phyloP scores from a whole-genome alignment of 2,113 vertebrate species.

The Paradisaea rubra region DNA sequence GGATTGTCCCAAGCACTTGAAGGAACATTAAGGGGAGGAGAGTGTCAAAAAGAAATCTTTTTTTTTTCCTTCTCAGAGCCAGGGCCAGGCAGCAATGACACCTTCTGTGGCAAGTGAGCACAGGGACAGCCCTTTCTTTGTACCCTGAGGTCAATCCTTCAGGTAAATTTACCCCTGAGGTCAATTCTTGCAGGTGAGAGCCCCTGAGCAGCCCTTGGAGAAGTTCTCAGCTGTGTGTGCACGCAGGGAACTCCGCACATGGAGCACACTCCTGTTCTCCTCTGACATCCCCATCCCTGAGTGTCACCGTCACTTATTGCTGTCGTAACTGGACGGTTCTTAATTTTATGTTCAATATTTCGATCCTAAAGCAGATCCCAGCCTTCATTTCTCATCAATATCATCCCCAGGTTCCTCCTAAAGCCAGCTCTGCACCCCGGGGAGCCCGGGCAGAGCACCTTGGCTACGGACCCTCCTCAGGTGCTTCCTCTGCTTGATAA shows the following conservation, averaged over 20 bases:
- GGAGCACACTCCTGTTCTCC: neutral
- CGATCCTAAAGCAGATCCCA: neutral
- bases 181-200: neutral
- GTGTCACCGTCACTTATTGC: neutral
- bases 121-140: neutral
- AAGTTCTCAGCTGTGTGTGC: neutral
- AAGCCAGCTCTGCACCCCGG: neutral
- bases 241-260: neutral
- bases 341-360: neutral
- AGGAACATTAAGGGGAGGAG: neutral
- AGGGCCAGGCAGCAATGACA: neutral
- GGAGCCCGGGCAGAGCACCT: neutral
- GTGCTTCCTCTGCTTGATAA: neutral
- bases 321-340: neutral
- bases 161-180: neutral
- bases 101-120: neutral
- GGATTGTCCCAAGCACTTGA: neutral
- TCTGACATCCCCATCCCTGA: neutral
- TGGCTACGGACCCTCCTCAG: neutral
- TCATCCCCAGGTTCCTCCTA: neutral
- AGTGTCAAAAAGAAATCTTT: neutral
- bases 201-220: neutral
- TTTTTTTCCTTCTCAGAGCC: neutral
- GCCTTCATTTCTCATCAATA: neutral
- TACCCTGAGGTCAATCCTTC: neutral